Percentiles rank a stretch among this genome's conserved stretches.
These are phyloP conservation scores for Shargacucullia verbasci DNA, from an alignment of 2,888 invertebrate species.

Conservation along the genomic window DNA sequence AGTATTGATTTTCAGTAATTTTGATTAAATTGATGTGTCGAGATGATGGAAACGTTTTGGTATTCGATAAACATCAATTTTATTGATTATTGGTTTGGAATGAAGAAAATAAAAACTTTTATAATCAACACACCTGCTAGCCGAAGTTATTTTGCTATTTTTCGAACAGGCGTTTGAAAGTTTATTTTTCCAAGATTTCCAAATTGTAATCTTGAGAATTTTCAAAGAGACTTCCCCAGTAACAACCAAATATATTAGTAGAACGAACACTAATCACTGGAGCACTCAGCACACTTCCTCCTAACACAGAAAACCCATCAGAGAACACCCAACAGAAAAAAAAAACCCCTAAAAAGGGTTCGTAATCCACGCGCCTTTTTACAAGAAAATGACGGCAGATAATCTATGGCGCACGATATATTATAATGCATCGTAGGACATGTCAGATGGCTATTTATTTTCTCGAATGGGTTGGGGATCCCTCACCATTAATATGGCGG, in stretches of 20 bases:
- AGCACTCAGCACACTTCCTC: slow-evolving; percentile 18
- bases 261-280: slow-evolving; percentile 21
- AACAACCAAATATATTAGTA: not conserved
- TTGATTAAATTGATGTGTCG: slow-evolving; percentile 20
- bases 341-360: slow-evolving; percentile 45
- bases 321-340: slow-evolving; percentile 36
- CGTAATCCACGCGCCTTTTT: slow-evolving; percentile 57
- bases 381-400: slow-evolving; percentile 73
- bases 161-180: too few relatives aligned
- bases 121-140: too few relatives aligned
- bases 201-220: too few relatives aligned
- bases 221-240: too few relatives aligned
- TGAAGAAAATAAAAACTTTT: not conserved
- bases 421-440: slow-evolving; percentile 84
- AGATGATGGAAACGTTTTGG: slow-evolving; percentile 14
- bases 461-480: slow-evolving; percentile 74
- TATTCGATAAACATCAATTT: slow-evolving; percentile 21
- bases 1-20: slow-evolving; percentile 48
- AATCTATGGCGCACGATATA: slow-evolving; percentile 77
- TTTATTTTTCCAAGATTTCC: too few relatives aligned
- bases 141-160: too few relatives aligned
- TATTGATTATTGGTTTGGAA: slow-evolving; percentile 3
- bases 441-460: slow-evolving; percentile 84
- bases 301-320: slow-evolving; percentile 51
- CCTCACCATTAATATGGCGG: slow-evolving; percentile 83